These are phyloP conservation scores for Alcedo quadribrachys DNA, from an alignment of 2,797 vertebrate species.

Conservation along the genomic window DNA sequence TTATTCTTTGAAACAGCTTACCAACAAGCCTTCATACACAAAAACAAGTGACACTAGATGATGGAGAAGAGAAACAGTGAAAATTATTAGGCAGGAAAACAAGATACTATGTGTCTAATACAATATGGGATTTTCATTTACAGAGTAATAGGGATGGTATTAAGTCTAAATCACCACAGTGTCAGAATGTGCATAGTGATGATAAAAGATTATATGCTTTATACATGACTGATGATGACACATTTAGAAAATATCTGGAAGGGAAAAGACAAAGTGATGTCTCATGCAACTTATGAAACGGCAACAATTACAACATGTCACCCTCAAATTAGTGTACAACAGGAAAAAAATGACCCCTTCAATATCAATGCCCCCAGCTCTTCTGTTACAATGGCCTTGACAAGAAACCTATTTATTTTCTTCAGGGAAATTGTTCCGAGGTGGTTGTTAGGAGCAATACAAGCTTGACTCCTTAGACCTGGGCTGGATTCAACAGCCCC, in stretches of 20 bases:
- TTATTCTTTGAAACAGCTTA: background rate
- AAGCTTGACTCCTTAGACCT: constrained; percentile 1
- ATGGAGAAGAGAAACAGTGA: background rate
- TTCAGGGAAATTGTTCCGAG: background rate
- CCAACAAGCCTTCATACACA: background rate
- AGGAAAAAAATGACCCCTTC: constrained; percentile 58
- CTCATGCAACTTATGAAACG: constrained; percentile 35
- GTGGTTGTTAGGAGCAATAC: background rate
- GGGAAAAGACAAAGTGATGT: constrained; percentile 39
- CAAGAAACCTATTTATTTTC: constrained; percentile 53
- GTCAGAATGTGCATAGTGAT: constrained; percentile 42
- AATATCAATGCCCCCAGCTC: constrained; percentile 48
- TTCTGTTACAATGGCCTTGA: constrained; percentile 46
- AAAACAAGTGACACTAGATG: background rate
- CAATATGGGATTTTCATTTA: constrained; percentile 24
- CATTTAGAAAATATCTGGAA: constrained; percentile 42
- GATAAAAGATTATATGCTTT: constrained; percentile 62
- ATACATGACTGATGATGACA: constrained; percentile 54
- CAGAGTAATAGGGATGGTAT: constrained; percentile 26
- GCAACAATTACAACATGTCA: constrained; percentile 49
- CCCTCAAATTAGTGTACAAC: constrained; percentile 48
- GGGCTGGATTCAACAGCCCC: background rate
- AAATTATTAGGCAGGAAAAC: constrained; percentile 3
- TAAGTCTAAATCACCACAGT: constrained; percentile 43
- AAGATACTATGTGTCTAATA: background rate